phyloP scores from a whole-genome alignment of 1,140 invertebrate species.

The Drosophila varians region DNA sequence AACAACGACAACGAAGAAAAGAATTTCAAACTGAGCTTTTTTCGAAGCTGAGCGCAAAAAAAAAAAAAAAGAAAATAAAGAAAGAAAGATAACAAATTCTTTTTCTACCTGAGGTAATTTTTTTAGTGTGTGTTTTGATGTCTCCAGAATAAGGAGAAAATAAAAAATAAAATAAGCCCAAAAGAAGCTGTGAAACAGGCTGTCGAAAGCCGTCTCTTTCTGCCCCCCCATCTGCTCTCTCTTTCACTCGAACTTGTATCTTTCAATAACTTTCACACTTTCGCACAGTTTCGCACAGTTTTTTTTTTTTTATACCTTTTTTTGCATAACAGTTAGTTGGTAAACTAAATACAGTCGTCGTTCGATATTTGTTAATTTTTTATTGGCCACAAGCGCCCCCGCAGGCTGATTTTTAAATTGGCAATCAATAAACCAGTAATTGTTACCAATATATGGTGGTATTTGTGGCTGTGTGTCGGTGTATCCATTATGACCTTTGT shows the following conservation, averaged over 20 bases:
- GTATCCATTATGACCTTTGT: neutral
- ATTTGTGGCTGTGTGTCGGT: neutral
- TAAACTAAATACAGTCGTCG: slow-evolving; percentile 17
- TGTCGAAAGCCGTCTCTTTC: neutral
- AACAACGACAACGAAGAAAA: slow-evolving; percentile 8
- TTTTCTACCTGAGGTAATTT: slow-evolving; percentile 46
- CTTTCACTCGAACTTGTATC: neutral
- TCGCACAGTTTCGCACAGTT: slow-evolving; percentile 25
- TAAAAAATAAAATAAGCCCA: neutral
- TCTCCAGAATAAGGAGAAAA: slow-evolving; percentile 9
- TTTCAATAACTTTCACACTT: slow-evolving; percentile 56
- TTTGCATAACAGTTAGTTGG: slow-evolving; percentile 42
- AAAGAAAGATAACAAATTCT: slow-evolving; percentile 1
- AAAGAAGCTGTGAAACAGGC: slow-evolving; percentile 23
- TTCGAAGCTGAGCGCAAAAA: slow-evolving; percentile 4
- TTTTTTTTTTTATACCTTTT: neutral
- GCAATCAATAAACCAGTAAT: slow-evolving; percentile 2
- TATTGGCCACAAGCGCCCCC: neutral
- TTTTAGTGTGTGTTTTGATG: slow-evolving; percentile 19
- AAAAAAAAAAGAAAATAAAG: neutral
- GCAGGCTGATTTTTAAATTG: neutral
- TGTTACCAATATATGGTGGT: neutral
- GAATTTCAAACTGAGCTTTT: slow-evolving; percentile 27
- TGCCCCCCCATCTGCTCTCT: slow-evolving; percentile 1
- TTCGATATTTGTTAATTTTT: neutral